Percentiles rank a stretch among this genome's conserved stretches.
Conservation (phyloP, 2,113 vertebrate genomes). For the Gopherus flavomarginatus region DNA sequence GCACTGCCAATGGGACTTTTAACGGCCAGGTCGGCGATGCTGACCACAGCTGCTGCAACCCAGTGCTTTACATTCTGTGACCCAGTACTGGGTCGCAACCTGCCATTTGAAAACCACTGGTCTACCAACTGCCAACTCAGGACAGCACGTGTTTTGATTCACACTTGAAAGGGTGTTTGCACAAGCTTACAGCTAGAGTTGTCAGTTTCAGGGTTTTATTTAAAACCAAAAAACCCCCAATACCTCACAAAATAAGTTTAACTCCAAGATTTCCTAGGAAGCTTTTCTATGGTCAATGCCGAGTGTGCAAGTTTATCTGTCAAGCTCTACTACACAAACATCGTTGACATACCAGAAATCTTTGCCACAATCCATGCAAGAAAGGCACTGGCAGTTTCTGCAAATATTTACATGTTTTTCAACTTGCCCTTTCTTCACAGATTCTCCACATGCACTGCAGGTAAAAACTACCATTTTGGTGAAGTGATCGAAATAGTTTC, state of each 20-base stretch:
- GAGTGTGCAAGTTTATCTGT: not conserved
- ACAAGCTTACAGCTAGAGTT: rapidly evolving
- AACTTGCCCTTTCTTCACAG: conserved; percentile 93
- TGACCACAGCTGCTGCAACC: no score
- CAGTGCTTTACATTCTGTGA: no score
- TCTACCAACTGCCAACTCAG: not conserved
- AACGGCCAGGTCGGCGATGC: no score
- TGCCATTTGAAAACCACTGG: no score
- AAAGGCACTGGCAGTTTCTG: conserved; percentile 85
- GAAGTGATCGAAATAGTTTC: not conserved
- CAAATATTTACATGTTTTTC: conserved; percentile 90
- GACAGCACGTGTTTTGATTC: not conserved
- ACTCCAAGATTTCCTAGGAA: not conserved
- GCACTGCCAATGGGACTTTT: no score
- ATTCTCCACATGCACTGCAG: conserved; percentile 91
- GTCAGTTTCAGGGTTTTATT: not conserved
- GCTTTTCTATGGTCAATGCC: not conserved
- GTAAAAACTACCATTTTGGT: conserved; percentile 94
- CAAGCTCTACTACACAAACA: not conserved
- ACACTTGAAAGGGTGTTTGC: not conserved
- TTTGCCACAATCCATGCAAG: conserved; percentile 96
- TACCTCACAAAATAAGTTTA: not conserved
- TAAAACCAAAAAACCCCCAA: not conserved
- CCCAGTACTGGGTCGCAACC: no score
- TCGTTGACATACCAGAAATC: conserved; percentile 89